A percentile compares a stretch with the other conserved stretches of the same genome.
Conservation (phyloP, 2,888 invertebrate species). For the Corythucha ciliata region DNA sequence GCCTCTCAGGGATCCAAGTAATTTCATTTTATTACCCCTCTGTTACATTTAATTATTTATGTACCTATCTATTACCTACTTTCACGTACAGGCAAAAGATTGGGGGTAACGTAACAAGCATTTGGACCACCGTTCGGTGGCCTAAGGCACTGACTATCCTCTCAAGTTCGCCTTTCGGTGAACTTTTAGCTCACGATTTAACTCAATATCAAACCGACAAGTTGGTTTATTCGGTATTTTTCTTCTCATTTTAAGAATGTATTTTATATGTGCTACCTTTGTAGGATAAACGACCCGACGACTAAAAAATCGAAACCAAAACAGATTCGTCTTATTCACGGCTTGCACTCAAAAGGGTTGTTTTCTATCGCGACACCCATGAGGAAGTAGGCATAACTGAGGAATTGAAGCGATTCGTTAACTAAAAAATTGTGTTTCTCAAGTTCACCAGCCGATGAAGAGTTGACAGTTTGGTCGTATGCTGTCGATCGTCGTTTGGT, state of each 20-base stretch:
- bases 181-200: slow-evolving; percentile 51
- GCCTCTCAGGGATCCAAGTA: too few relatives aligned
- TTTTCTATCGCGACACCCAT: slow-evolving; percentile 50
- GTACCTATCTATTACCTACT: too few relatives aligned
- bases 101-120: too few relatives aligned
- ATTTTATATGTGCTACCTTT: slow-evolving; percentile 1
- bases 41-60: too few relatives aligned
- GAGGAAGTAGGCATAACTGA: too few relatives aligned
- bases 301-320: slow-evolving; percentile 15
- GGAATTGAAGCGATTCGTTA: too few relatives aligned
- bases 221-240: too few relatives aligned
- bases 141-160: slow-evolving; percentile 48
- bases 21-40: too few relatives aligned
- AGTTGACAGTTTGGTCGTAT: slow-evolving; percentile 48
- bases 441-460: slow-evolving; percentile 12
- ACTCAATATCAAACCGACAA: background rate
- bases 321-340: slow-evolving; percentile 41
- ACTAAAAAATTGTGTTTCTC: too few relatives aligned
- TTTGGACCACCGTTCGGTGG: slow-evolving; percentile 48
- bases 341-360: slow-evolving; percentile 50
- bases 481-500: slow-evolving; percentile 53
- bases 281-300: background rate
- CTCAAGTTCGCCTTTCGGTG: slow-evolving; percentile 50
- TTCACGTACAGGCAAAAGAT: too few relatives aligned
- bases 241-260: background rate